Percentiles rank a stretch among this genome's conserved stretches.
Evolutionary conservation across 2,113 vertebrate genomes (phyloP).

Genomic region (Bambusicola thoracicus): DNA sequence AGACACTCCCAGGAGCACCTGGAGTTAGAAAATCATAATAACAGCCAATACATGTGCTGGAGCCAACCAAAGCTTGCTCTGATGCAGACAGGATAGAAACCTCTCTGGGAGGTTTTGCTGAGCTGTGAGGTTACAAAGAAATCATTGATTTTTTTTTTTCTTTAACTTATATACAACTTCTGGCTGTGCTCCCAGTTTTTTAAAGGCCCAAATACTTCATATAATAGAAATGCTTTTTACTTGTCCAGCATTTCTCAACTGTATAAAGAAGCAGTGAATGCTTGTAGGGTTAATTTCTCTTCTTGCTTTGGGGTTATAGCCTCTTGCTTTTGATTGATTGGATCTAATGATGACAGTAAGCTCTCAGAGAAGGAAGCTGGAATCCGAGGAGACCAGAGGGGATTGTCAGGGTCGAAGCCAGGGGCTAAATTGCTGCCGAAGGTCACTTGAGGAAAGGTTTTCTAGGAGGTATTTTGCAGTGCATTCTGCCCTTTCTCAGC

Average conservation of each 20-base stretch:
- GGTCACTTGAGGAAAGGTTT: neutral
- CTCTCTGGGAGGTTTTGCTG: neutral
- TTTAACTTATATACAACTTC: neutral
- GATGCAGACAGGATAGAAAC: neutral
- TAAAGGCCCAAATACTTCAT: neutral
- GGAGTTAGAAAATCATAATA: neutral
- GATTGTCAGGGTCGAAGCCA: neutral
- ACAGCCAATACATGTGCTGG: neutral
- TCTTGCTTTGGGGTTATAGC: neutral
- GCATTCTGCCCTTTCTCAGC: neutral
- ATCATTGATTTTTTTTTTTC: neutral
- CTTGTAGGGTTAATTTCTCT: neutral
- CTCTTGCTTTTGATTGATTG: neutral
- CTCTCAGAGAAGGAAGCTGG: neutral
- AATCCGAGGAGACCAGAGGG: neutral
- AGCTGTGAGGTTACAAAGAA: neutral
- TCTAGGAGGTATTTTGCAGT: neutral
- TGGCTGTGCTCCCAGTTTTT: neutral
- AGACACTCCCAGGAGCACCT: neutral
- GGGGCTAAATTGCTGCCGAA: neutral
- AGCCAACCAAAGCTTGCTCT: neutral
- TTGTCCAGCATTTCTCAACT: neutral
- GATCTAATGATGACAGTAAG: neutral
- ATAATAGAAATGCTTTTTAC: neutral
- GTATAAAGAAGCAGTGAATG: neutral